Percentiles rank a stretch among this genome's conserved stretches.
Evolutionary conservation across 1,140 invertebrate genomes (phyloP).

Genomic region (Dinoponera quadriceps): DNA sequence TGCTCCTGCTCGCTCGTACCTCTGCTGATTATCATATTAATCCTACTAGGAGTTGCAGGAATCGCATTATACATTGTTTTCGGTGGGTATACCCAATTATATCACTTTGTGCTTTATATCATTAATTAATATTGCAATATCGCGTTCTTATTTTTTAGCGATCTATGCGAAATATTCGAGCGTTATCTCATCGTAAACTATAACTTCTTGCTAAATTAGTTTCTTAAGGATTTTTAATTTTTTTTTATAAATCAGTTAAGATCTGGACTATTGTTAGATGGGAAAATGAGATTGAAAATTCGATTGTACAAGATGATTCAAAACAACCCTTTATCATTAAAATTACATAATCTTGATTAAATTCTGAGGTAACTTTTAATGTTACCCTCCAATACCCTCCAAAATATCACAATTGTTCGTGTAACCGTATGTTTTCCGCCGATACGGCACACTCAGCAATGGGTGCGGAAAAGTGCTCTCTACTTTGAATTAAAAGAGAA

Average conservation of each 20-base stretch:
- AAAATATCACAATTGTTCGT: too few relatives aligned
- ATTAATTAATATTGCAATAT: neutral
- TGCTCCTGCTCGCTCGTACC: slow-evolving; percentile 80
- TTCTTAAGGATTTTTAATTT: too few relatives aligned
- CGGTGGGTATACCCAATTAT: slow-evolving; percentile 72
- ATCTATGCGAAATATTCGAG: neutral
- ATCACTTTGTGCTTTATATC: neutral
- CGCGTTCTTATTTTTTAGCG: neutral
- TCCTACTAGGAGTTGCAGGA: slow-evolving; percentile 80
- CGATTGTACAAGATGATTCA: too few relatives aligned
- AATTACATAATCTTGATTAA: too few relatives aligned
- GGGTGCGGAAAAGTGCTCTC: too few relatives aligned
- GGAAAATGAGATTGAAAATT: neutral
- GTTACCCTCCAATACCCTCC: too few relatives aligned
- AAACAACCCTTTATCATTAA: too few relatives aligned
- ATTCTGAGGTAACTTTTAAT: too few relatives aligned
- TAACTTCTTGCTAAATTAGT: neutral
- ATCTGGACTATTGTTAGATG: neutral
- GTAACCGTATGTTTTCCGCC: too few relatives aligned
- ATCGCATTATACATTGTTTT: slow-evolving; percentile 83
- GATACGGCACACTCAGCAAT: too few relatives aligned
- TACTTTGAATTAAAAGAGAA: too few relatives aligned
- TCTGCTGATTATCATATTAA: slow-evolving; percentile 78
- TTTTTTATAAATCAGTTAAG: too few relatives aligned
- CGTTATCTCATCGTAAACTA: neutral